Conservation (phyloP, 2,113 vertebrate species). For the Sciurus niger region DNA sequence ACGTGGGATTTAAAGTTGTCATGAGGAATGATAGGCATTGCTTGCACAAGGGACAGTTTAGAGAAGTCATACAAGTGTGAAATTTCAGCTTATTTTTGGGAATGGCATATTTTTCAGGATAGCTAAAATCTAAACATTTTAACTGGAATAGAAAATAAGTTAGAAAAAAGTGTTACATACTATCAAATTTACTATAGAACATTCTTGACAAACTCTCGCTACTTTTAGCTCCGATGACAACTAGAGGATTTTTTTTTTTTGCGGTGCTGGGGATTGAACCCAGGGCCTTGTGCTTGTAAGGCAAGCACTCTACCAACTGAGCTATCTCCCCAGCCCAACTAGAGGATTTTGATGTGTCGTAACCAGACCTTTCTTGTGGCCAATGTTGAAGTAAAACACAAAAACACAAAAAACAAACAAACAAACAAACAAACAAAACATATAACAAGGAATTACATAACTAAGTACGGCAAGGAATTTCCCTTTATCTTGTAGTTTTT, state of each 20-base stretch:
- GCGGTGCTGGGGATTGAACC: too few relatives aligned
- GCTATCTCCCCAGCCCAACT: background rate
- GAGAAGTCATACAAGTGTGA: background rate
- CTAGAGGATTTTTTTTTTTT: background rate
- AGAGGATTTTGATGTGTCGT: background rate
- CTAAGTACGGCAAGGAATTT: background rate
- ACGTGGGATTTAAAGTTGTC: background rate
- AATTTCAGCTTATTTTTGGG: background rate
- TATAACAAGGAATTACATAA: background rate
- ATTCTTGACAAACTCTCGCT: background rate
- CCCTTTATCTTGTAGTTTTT: background rate
- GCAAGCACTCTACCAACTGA: too few relatives aligned
- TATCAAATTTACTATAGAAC: background rate
- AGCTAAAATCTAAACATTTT: background rate
- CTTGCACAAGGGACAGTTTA: background rate
- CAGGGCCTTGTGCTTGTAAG: too few relatives aligned
- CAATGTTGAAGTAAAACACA: background rate
- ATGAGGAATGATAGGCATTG: background rate
- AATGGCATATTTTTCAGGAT: background rate
- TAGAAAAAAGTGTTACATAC: background rate
- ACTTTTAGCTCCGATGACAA: background rate
- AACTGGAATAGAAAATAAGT: background rate
- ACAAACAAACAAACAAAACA: too few relatives aligned
- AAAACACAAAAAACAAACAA: too few relatives aligned
- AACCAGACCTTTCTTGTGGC: background rate